Conservation (phyloP, 2,113 vertebrate species). For the Cervus canadensis region DNA sequence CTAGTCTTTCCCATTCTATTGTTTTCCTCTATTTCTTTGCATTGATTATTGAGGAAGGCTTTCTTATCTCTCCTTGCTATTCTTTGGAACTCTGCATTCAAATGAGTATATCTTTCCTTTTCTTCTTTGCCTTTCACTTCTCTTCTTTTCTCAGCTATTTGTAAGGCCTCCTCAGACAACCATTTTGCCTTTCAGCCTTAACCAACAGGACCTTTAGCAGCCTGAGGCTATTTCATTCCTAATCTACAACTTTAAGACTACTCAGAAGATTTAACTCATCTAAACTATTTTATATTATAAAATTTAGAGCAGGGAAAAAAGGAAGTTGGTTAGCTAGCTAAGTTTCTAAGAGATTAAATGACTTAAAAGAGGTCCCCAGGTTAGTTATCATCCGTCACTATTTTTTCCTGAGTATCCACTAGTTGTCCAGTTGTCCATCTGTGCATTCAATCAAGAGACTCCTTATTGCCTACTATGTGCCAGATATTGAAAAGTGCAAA, state of each 20-base stretch:
- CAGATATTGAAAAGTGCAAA: neutral
- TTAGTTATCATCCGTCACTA: neutral
- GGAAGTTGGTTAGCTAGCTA: neutral
- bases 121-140: neutral
- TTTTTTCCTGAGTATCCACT: neutral
- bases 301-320: neutral
- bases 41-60: neutral
- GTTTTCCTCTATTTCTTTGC: neutral
- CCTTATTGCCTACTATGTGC: neutral
- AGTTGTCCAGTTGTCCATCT: neutral
- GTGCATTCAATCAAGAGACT: neutral
- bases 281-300: neutral
- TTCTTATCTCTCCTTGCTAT: neutral
- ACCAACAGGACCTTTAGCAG: neutral
- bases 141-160: neutral
- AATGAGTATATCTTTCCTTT: neutral
- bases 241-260: neutral
- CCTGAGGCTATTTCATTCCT: neutral
- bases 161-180: neutral
- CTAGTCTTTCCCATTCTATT: neutral
- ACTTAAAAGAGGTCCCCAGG: neutral
- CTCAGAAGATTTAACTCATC: neutral
- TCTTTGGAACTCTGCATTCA: neutral
- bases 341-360: neutral
- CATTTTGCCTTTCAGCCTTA: neutral